Conservation (phyloP, 2,888 invertebrate genomes). For the Oasisia sp. region DNA sequence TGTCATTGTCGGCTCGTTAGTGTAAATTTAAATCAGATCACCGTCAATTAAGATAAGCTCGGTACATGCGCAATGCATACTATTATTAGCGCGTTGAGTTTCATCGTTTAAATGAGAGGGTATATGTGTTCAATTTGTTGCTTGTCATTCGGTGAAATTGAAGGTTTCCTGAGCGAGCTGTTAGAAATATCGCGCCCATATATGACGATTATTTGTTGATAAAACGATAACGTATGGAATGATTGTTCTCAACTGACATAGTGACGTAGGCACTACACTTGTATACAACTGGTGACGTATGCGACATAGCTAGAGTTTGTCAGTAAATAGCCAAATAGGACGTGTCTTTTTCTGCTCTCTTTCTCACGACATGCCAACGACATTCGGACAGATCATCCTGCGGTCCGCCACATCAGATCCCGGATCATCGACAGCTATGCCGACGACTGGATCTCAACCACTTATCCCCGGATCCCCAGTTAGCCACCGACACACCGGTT, state of each 20-base stretch:
- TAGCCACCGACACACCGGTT: too few species aligned
- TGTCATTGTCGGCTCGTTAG: background rate
- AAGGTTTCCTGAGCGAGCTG: background rate
- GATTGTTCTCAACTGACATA: background rate
- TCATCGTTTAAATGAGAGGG: background rate
- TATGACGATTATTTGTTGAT: background rate
- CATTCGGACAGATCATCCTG: too few species aligned
- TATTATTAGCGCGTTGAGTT: background rate
- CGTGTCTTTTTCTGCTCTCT: too few species aligned
- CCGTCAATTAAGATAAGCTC: background rate
- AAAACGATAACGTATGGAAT: background rate
- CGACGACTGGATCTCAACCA: too few species aligned
- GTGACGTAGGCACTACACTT: background rate
- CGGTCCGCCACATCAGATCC: too few species aligned
- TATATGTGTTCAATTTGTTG: background rate
- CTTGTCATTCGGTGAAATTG: background rate
- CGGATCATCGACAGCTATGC: too few species aligned
- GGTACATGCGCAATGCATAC: background rate
- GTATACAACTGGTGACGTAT: background rate
- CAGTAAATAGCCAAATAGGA: too few species aligned
- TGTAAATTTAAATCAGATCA: background rate
- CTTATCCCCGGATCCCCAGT: too few species aligned
- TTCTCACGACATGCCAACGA: too few species aligned
- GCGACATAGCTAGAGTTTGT: background rate
- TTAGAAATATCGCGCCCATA: background rate